Base-by-base conservation (phyloP, 2,797 vertebrate species). In the Rallus crepitans region DNA sequence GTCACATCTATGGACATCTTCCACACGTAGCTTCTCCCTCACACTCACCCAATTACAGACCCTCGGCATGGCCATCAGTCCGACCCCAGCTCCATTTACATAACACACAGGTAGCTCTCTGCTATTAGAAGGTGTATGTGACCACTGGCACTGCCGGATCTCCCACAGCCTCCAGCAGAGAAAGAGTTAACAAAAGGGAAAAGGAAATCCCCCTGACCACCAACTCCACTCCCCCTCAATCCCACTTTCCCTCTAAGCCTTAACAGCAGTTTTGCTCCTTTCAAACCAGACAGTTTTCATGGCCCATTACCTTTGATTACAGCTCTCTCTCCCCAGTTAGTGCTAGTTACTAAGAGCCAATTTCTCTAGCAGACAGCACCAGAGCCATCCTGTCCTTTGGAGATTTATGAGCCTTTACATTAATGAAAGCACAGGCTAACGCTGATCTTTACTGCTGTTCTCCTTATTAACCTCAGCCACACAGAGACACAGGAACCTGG, bases 271-370 rank as follows among this genome's bases (percentile, higher is more conserved):
- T 95, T 70, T 66, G 71, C 64, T 85, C 63, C 83, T 91, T 93
- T 77, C 90, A 80, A 87, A 82, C 88, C 84, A 94, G 92, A 82
- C 61, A 92, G 86, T 96, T 95, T 97, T 97, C 96, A 95, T 82
- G 96, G 93, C 91, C 81, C 92, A 96, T 94, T 98, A 96, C 63
- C 88, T 96, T 96, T 89, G 80, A 97, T 94, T 93, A 96, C 81
- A 94, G 57, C 87, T 82, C 48, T 93, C 91, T 78, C 88, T 89
- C 15, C 77, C 89, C 69, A 0, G 81, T 97, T 97, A 96, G 55
- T 94, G 93, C 89, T 9, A 91, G 93, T 85, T 87, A 96, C 91
- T 91, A 96, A 83, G 17, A 35, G 92, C 37, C 86, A 93, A 83
- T 91, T 92, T 60, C 81, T 96, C 94, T 91, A 82, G 83, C 57